A percentile compares a stretch with the other conserved stretches of the same genome.
phyloP scores from a whole-genome alignment of 2,888 invertebrate genomes.

The Caenorhabditis sp. region DNA sequence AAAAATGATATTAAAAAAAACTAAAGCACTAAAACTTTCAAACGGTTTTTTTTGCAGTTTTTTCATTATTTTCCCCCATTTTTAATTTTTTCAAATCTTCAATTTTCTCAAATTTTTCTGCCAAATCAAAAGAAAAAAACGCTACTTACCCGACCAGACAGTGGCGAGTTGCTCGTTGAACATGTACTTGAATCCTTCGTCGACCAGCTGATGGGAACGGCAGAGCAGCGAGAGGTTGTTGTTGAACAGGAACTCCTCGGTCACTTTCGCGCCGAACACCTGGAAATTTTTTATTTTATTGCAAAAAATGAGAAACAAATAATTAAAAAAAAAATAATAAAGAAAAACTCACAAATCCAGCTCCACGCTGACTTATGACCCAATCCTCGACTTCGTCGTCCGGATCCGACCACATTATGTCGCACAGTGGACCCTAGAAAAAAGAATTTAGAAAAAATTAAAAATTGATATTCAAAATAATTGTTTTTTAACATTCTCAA shows the following conservation, averaged over 20 bases:
- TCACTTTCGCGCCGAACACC: conserved; percentile 96
- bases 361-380: conserved; percentile 81
- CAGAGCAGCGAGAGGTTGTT: conserved; percentile 96
- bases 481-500: too few relatives aligned
- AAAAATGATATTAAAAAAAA: too few relatives aligned
- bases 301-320: conserved; percentile 2
- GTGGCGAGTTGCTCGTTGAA: conserved; percentile 97
- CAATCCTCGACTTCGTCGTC: conserved; percentile 94
- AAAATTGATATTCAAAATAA: neutral
- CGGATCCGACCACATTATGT: conserved; percentile 99
- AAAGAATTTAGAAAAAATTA: neutral
- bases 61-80: too few relatives aligned
- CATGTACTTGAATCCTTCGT: conserved; percentile 99
- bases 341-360: conserved; percentile 78
- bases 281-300: conserved; percentile 83
- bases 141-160: conserved; percentile 94
- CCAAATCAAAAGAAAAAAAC: neutral
- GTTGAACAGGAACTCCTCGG: conserved; percentile 91
- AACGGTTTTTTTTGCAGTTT: too few relatives aligned
- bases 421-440: conserved; percentile 95
- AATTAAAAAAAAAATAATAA: conserved; percentile 13
- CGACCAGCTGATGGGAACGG: conserved; percentile 98
- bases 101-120: neutral
- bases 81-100: neutral
- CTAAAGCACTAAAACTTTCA: too few relatives aligned